Conservation (phyloP, 2,888 invertebrate genomes). For the Ichneumoninae sp. region DNA sequence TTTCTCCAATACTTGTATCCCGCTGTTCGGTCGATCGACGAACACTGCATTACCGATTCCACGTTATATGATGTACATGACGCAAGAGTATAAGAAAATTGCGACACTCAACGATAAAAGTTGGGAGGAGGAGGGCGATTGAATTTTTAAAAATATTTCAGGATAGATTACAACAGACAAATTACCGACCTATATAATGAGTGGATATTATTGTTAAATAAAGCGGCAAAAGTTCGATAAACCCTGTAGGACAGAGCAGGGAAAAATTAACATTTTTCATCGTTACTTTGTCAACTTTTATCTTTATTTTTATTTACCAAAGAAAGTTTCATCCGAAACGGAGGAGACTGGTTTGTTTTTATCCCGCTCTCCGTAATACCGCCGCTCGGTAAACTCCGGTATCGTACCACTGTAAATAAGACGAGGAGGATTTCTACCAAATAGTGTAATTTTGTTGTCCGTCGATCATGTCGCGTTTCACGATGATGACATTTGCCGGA, state of each 20-base stretch:
- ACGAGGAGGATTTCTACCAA: neutral
- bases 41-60: neutral
- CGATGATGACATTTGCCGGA: neutral
- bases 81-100: conserved; percentile 41
- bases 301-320: neutral
- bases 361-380: no score
- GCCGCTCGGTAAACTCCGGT: neutral
- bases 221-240: neutral
- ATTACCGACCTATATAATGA: neutral
- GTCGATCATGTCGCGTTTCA: neutral
- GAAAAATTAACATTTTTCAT: neutral
- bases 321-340: neutral
- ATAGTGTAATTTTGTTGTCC: neutral
- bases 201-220: neutral
- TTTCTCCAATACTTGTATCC: neutral
- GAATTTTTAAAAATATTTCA: neutral
- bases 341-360: neutral
- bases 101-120: conserved; percentile 21
- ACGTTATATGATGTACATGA: neutral
- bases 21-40: conserved; percentile 1
- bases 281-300: neutral
- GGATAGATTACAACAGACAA: neutral
- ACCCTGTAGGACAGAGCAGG: neutral
- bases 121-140: neutral
- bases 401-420: neutral